Evolutionary conservation across 2,888 invertebrate species (phyloP), one percentile per base, ranked within the genome.

Genomic region (Rhorus exstirpatorius): DNA sequence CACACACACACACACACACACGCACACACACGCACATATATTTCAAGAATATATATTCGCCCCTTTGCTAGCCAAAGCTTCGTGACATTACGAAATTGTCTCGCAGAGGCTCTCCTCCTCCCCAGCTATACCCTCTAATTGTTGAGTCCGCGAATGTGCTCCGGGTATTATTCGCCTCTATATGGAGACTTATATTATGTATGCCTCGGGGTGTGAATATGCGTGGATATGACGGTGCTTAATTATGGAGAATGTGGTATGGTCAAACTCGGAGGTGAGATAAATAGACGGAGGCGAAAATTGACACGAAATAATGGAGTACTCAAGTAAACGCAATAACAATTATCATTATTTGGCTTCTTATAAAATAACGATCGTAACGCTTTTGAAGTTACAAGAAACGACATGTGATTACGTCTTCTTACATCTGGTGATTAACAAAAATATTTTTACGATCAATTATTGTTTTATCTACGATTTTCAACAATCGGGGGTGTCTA

Each of bases 1-100:
- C 51, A 53, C n/a, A 38, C 58, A 51, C 41, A 46, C 46, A 60
- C 58, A 19, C 49, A 55, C 55, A n/a, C n/a, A n/a, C n/a, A n/a
- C n/a, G n/a, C n/a, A n/a, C n/a, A n/a, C n/a, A n/a, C n/a, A n/a
- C n/a, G n/a, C n/a, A n/a, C n/a, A n/a, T n/a, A n/a, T n/a, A n/a
- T n/a, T n/a, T n/a, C 46, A 26, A 65, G 51, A 67, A 53, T 38
- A 58, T 71, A 49, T 65, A 49, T 63, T 72, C 55, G 58, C 35
- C 35, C 65, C 8, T 17, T 21, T 12, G 49, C 63, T 55, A 38
- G 55, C 65, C 65, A 17, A 41, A 63, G 61, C 74, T 70, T 77
- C 63, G 70, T 67, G 63, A 79, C 75, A 79, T 75, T 79, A 75
- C 68, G 75, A 76, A 82, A 79, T 79, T 79, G 74, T 65, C 79